Evolutionary conservation across 2,797 vertebrate genomes (phyloP), one percentile per base, ranked within the genome.

Genomic region (Lerista edwardsae): DNA sequence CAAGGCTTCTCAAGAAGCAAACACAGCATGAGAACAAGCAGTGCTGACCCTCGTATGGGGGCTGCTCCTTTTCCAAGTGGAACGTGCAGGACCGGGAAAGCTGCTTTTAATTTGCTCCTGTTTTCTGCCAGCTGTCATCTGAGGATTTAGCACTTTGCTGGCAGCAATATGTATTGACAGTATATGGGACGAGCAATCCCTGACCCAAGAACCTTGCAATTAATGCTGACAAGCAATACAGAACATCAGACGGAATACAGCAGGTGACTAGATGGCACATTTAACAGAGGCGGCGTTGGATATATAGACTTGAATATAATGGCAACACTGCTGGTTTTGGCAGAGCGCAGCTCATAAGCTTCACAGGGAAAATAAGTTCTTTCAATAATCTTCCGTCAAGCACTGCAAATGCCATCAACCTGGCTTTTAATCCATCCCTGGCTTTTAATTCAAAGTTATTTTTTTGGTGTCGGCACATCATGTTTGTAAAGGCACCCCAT

Each of bases 81-180:
- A 76, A 92, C 88, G 61, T 73, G 29, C 71, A 79, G 85, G 84
- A 79, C 80, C 92, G 87, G 90, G 85, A 89, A 88, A 90, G 83
- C 88, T 92, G 88, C 85, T 88, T 86, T 86, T 79, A 80, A 86
- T 92, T 93, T 89, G 88, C 41, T 71, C 64, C 39, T 27, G 14
- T 41, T 68, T 65, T 68, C n/a, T 74, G 69, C 81, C 34, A 51
- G 81, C 61, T 83, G 85, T 74, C 85, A 83, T 51, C 36, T 39
- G 44, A 23, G 51, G 41, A 87, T 74, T 79, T 72, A 83, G 86
- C 85, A 73, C 87, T 75, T 86, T 68, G 86, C 88, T 67, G 74
- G 79, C 78, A 78, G 77, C 80, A 87, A 79, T 75, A 84, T 41
- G 59, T 92, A 87, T 85, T 90, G 77, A 68, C 82, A 87, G 86